Evolutionary conservation across 1,140 invertebrate genomes (phyloP).

Genomic region (Heliconius himera): DNA sequence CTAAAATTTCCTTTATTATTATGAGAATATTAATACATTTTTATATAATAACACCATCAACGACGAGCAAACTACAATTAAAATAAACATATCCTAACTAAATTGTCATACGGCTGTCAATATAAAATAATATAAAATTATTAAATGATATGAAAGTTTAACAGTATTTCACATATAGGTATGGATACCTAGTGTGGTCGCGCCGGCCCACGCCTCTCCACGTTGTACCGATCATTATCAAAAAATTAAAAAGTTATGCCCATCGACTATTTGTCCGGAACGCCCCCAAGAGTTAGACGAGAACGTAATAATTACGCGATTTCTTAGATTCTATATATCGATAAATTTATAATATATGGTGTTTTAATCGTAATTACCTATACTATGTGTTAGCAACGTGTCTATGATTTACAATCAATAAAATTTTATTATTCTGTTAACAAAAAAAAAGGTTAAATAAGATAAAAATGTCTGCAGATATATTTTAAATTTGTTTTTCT

Average conservation of each 20-base stretch:
- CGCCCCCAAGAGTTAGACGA: slow-evolving; percentile 53
- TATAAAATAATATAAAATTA: slow-evolving; percentile 5
- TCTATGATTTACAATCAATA: neutral
- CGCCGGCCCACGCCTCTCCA: slow-evolving; percentile 25
- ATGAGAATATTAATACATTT: too few relatives aligned
- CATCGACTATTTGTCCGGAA: slow-evolving; percentile 65
- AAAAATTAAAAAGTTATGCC: slow-evolving; percentile 65
- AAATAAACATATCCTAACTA: neutral
- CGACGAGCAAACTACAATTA: too few relatives aligned
- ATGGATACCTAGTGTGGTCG: slow-evolving; percentile 11
- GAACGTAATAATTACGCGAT: slow-evolving; percentile 46
- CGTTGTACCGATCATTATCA: slow-evolving; percentile 62
- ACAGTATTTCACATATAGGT: slow-evolving; percentile 9
- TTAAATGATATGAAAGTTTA: slow-evolving; percentile 25
- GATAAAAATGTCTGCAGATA: neutral
- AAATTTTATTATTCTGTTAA: neutral
- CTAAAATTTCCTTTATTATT: too few relatives aligned
- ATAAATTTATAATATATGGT: slow-evolving; percentile 11
- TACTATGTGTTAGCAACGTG: neutral
- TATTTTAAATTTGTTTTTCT: neutral
- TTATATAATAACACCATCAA: too few relatives aligned
- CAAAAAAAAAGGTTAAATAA: neutral
- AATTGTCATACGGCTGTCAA: neutral
- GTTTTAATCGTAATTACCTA: slow-evolving; percentile 2
- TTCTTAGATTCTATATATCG: slow-evolving; percentile 25